These are phyloP conservation scores for Steinernema scapterisci DNA, from an alignment of 2,888 invertebrate species.

Conservation along the genomic window DNA sequence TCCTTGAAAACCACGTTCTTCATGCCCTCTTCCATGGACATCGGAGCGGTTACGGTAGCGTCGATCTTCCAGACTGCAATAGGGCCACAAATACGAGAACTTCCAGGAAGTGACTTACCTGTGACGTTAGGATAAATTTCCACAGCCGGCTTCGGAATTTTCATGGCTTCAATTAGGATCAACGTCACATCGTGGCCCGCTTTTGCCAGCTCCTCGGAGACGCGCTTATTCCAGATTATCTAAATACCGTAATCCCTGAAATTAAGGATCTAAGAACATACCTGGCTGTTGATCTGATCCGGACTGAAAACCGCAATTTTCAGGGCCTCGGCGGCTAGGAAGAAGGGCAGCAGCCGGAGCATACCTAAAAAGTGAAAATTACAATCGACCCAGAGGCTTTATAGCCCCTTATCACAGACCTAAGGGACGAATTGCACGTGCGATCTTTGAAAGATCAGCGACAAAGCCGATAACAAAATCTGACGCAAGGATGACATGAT, in stretches of 20 bases:
- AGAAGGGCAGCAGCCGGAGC: too few relatives aligned
- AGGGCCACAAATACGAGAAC: too few relatives aligned
- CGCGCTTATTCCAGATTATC: slow-evolving; percentile 51
- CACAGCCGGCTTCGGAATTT: not conserved
- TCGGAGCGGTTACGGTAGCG: not conserved
- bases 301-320: not conserved
- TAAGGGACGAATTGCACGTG: too few relatives aligned
- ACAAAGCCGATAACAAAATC: too few relatives aligned
- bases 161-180: slow-evolving; percentile 36
- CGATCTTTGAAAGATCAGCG: too few relatives aligned
- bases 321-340: not conserved
- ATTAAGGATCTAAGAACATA: not conserved
- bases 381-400: too few relatives aligned
- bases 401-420: too few relatives aligned
- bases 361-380: too few relatives aligned
- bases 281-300: not conserved
- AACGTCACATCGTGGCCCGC: slow-evolving; percentile 56
- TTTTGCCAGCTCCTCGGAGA: slow-evolving; percentile 47
- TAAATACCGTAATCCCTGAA: slow-evolving; percentile 23
- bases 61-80: slow-evolving; percentile 4
- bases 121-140: not conserved
- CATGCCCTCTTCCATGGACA: not conserved
- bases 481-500: too few relatives aligned
- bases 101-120: too few relatives aligned
- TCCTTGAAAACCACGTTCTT: not conserved